Conservation (phyloP, 2,888 invertebrate genomes). For the Athalia rosae region DNA sequence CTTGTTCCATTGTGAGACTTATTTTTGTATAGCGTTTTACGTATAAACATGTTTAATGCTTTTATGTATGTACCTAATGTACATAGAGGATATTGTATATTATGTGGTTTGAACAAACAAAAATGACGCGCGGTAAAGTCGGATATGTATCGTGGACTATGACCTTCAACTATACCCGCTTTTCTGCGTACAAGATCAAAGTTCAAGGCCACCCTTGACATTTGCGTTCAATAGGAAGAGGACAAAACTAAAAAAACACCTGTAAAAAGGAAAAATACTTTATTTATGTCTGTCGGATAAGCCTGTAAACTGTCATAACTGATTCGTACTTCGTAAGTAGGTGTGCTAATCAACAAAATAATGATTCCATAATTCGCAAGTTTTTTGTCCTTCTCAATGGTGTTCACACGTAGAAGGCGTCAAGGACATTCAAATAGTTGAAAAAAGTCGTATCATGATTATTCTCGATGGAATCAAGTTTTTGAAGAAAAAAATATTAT, state of each 20-base stretch:
- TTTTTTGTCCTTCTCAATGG: no score
- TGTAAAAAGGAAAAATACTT: constrained; percentile 10
- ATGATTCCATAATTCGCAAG: no score
- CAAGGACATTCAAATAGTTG: no score
- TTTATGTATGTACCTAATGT: constrained; percentile 1
- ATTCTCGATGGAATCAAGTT: no score
- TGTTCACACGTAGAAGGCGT: no score
- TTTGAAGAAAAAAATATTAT: no score
- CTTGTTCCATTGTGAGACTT: no score
- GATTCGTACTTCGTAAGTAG: no score
- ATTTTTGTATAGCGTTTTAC: neutral
- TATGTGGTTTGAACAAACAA: constrained; percentile 34
- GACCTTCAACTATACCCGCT: constrained; percentile 38
- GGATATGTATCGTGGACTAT: constrained; percentile 22
- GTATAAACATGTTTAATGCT: neutral
- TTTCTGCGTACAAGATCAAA: constrained; percentile 45
- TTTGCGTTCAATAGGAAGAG: neutral
- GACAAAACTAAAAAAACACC: neutral
- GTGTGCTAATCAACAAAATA: no score
- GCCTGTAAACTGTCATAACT: neutral
- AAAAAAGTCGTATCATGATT: no score
- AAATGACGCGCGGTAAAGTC: neutral
- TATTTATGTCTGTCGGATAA: constrained; percentile 14
- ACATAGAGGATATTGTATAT: neutral
- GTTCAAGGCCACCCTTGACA: constrained; percentile 41